Evolutionary conservation across 2,113 vertebrate species (phyloP), one percentile per base, ranked within the genome.

Genomic region (Sclerurus mexicanus): DNA sequence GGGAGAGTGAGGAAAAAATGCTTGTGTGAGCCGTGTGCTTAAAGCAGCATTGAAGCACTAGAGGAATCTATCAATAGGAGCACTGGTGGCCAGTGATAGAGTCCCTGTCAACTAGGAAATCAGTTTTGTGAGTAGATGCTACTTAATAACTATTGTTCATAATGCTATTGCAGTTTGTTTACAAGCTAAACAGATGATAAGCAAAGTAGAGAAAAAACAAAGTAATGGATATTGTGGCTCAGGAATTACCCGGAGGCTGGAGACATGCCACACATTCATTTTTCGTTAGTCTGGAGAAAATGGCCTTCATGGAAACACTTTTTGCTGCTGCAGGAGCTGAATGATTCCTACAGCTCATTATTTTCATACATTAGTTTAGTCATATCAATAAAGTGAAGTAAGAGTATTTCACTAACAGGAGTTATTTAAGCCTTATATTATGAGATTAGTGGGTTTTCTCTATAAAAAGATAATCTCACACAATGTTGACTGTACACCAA

Each of bases 251-350:
- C 1, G 4, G 50, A 66, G 72, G 37, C n/a, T 66, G 60, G 28
- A 85, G 28, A 53, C 15, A 63, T 0, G 1, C 22, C 28, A 46
- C 7, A 14, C 3, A 1, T 35, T 83, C 9, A 17, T 49, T 69
- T 79, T 78, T 52, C 1, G 3, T 46, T 66, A 58, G 30, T 64
- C 63, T 66, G 33, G 56, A 53, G 72, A 87, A 88, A 35, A 42
- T 66, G 10, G 19, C 52, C 69, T 87, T 50, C 18, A 12, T 47
- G 25, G 20, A 42, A 91, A 89, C 7, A 74, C 6, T n/a, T 56
- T 25, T 28, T 56, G 4, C 67, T 69, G 10, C 42, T 81, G 20
- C 7, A 6, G 49, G 4, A 90, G 10, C 12, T 42, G 44, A 77
- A 23, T 77, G 10, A 64, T 91, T 52, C 35, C 55, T 74, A 53